Percentiles rank a stretch among this genome's conserved stretches.
phyloP scores from a whole-genome alignment of 64 coral and sea anemone genomes.

The Astreopora myriophthalma region DNA sequence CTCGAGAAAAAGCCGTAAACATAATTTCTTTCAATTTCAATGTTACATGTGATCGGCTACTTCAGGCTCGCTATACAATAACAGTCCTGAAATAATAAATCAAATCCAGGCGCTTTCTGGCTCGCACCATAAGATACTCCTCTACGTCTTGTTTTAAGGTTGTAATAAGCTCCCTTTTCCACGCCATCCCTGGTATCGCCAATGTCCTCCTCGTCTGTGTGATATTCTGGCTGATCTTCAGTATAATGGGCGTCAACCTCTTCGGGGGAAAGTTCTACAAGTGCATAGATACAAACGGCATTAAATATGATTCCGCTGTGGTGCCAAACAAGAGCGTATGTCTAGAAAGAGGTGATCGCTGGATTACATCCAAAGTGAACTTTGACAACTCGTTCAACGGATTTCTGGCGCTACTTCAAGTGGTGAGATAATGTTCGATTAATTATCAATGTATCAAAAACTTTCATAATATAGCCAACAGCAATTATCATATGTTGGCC shows the following conservation, averaged over 20 bases:
- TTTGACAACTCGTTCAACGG: conserved; percentile 77
- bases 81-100: too few species aligned
- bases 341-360: conserved; percentile 30
- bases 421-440: conserved; percentile 21
- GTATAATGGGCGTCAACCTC: conserved; percentile 84
- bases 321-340: conserved; percentile 74
- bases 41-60: too few species aligned
- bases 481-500: too few species aligned
- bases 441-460: background rate
- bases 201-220: conserved; percentile 88
- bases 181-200: conserved; percentile 80
- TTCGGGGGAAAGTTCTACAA: conserved; percentile 94
- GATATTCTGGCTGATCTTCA: conserved; percentile 89
- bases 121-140: too few species aligned
- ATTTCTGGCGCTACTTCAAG: conserved; percentile 82
- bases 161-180: conserved; percentile 71
- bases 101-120: too few species aligned
- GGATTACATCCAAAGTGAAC: conserved; percentile 78
- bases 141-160: conserved; percentile 48
- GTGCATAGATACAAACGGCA: conserved; percentile 58
- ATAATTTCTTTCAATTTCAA: too few species aligned
- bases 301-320: background rate
- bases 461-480: background rate
- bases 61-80: too few species aligned
- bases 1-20: background rate